phyloP scores from a whole-genome alignment of 2,888 invertebrate species.

The Lepidonotus clava region DNA sequence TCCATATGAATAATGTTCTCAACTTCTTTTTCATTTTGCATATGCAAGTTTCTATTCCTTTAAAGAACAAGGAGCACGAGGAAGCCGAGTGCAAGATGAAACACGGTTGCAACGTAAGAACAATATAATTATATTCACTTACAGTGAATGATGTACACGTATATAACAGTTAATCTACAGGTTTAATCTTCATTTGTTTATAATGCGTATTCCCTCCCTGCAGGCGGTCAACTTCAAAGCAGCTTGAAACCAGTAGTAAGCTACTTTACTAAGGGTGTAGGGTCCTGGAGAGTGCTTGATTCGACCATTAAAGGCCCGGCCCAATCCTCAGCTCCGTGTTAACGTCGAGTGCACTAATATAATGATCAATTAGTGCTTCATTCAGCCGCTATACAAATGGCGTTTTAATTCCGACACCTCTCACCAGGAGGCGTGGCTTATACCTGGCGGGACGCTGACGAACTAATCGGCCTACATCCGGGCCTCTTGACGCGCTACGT shows the following conservation, averaged over 20 bases:
- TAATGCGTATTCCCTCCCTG: too few relatives aligned
- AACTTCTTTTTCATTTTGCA: too few relatives aligned
- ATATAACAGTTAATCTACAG: too few relatives aligned
- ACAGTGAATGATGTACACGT: too few relatives aligned
- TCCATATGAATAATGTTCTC: too few relatives aligned
- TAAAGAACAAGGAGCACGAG: too few relatives aligned
- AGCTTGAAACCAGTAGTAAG: neutral
- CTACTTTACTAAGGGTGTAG: neutral
- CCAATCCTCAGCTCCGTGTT: neutral
- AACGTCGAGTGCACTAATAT: neutral
- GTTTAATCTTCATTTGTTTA: too few relatives aligned
- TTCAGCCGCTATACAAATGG: neutral
- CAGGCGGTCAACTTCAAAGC: neutral
- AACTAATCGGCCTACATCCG: slow-evolving; percentile 5
- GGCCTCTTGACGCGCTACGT: neutral
- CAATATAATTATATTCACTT: too few relatives aligned
- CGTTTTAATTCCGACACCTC: neutral
- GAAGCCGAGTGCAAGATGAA: too few relatives aligned
- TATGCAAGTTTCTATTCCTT: too few relatives aligned
- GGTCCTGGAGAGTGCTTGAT: neutral
- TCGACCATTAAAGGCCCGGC: neutral
- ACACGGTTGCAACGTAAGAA: too few relatives aligned
- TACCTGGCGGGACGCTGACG: slow-evolving; percentile 2
- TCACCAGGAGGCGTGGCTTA: slow-evolving; percentile 12
- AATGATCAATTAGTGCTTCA: neutral